Percentiles rank a stretch among this genome's conserved stretches.
phyloP scores from a whole-genome alignment of 2,797 vertebrate species.

The Trachops cirrhosus region DNA sequence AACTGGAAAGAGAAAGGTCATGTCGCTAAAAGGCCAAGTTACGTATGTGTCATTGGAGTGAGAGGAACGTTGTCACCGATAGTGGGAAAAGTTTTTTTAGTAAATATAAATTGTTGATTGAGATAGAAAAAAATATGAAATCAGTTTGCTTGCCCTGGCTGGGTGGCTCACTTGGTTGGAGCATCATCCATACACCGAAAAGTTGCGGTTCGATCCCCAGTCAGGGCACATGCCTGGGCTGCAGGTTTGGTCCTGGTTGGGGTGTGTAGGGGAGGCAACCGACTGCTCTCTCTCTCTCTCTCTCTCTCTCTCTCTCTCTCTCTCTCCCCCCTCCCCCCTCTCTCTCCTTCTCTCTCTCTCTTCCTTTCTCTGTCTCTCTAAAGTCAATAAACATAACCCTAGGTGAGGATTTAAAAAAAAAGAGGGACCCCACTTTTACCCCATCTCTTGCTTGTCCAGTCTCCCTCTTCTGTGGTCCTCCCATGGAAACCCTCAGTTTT shows the following conservation, averaged over 20 bases:
- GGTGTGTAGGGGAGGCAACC: too few relatives aligned
- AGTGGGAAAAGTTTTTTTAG: background rate
- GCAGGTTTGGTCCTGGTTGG: background rate
- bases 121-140: background rate
- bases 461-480: background rate
- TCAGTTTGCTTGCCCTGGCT: background rate
- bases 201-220: too few relatives aligned
- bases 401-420: background rate
- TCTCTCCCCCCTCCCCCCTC: too few relatives aligned
- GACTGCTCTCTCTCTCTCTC: too few relatives aligned
- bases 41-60: background rate
- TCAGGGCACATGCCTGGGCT: too few relatives aligned
- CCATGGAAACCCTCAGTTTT: fast-evolving
- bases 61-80: background rate
- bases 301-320: too few relatives aligned
- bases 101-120: background rate
- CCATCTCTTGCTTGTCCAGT: background rate
- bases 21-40: background rate
- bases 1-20: background rate
- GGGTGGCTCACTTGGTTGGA: too few relatives aligned
- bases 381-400: background rate
- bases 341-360: too few relatives aligned
- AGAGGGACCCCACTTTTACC: background rate
- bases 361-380: too few relatives aligned
- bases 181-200: too few relatives aligned